Evolutionary conservation across 2,113 vertebrate species (phyloP).

Genomic region (Actenoides lindsayi): DNA sequence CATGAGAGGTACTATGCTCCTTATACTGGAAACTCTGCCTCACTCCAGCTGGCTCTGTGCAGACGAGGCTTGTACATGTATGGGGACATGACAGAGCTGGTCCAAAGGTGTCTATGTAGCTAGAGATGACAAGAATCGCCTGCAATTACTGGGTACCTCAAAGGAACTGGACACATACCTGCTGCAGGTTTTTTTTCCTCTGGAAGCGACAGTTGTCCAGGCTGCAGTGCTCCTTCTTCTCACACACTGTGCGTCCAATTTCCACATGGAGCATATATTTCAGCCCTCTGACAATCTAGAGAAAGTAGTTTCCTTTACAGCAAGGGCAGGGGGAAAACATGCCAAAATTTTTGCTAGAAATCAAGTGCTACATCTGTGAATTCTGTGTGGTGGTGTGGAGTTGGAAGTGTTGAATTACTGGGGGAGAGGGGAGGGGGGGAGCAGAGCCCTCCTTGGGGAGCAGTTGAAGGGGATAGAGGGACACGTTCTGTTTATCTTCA

Average conservation of each 20-base stretch:
- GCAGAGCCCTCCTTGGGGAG: background rate
- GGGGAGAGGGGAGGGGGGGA: no score
- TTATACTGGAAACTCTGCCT: background rate
- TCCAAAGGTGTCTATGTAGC: background rate
- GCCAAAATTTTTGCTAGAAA: background rate
- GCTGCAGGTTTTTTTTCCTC: constrained; percentile 42
- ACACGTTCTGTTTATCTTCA: background rate
- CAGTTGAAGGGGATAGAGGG: background rate
- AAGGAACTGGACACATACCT: constrained; percentile 21
- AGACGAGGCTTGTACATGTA: background rate
- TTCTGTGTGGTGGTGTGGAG: background rate
- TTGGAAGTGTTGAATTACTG: background rate
- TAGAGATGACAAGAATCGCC: background rate
- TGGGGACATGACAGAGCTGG: background rate
- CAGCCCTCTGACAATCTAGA: constrained; percentile 77
- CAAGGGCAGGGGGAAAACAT: background rate
- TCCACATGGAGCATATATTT: constrained; percentile 73
- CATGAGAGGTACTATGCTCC: background rate
- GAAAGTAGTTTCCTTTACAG: background rate
- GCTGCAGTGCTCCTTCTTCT: constrained; percentile 51
- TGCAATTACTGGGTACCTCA: background rate
- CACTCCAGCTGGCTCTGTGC: background rate
- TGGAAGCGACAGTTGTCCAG: constrained; percentile 77
- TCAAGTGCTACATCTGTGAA: background rate
- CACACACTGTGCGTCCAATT: constrained; percentile 68